These are phyloP conservation scores for Acanthosepion lycidas DNA, from an alignment of 2,888 invertebrate genomes.

Conservation along the genomic window DNA sequence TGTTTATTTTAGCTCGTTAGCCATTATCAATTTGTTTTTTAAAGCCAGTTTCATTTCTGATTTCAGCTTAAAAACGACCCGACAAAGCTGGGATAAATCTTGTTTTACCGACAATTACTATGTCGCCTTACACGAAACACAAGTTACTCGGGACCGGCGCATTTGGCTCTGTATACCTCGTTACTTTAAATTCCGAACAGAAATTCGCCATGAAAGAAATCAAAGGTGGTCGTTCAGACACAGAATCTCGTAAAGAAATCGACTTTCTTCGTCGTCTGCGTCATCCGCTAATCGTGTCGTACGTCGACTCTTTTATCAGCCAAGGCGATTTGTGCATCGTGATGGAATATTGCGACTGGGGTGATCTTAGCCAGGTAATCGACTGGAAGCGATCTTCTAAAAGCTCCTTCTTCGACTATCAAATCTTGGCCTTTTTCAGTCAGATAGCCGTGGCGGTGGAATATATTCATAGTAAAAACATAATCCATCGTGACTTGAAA, in stretches of 20 bases:
- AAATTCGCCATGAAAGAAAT: conserved; percentile 37
- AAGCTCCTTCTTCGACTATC: background rate
- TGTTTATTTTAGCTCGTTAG: background rate
- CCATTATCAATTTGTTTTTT: too few relatives aligned
- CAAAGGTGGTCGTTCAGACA: background rate
- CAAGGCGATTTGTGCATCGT: background rate
- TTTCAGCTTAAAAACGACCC: background rate
- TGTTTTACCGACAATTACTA: background rate
- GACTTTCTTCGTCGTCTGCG: background rate
- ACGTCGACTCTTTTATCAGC: background rate
- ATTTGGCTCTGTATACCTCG: conserved; percentile 1
- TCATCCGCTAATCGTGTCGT: background rate
- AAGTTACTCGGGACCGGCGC: background rate
- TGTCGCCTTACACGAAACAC: background rate
- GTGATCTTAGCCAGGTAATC: background rate
- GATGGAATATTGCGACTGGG: background rate
- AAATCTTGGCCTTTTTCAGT: background rate
- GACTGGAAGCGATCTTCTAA: background rate
- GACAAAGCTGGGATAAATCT: background rate
- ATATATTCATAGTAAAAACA: background rate
- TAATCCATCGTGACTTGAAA: background rate
- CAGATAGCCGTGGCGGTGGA: background rate
- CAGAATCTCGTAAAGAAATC: background rate
- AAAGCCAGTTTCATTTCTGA: background rate
- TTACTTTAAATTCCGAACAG: background rate